A percentile compares a stretch with the other conserved stretches of the same genome.
Conservation (phyloP, 2,888 invertebrate genomes). For the Gari tellinella region DNA sequence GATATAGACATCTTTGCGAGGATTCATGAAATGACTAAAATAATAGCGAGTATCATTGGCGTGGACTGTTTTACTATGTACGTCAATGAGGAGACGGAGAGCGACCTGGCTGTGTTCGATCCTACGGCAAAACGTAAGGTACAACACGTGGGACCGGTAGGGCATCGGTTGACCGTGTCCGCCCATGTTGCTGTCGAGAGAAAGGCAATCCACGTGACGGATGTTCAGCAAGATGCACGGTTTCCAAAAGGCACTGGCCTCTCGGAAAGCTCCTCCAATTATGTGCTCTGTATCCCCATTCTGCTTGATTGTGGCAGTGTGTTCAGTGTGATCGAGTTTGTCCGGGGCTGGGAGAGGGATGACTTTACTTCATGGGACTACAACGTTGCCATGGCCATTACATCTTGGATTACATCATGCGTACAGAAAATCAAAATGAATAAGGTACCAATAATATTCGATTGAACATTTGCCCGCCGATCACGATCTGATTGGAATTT, state of each 20-base stretch:
- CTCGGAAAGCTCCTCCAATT: slow-evolving; percentile 48
- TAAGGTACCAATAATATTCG: slow-evolving; percentile 25
- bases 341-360: slow-evolving; percentile 58
- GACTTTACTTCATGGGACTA: slow-evolving; percentile 49
- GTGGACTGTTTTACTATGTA: slow-evolving; percentile 60
- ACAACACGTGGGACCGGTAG: slow-evolving; percentile 60
- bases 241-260: slow-evolving; percentile 66
- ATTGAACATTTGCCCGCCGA: not conserved
- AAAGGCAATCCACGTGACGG: slow-evolving; percentile 50
- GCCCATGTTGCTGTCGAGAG: slow-evolving; percentile 63
- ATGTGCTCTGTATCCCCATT: slow-evolving; percentile 65
- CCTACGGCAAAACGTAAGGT: slow-evolving; percentile 22
- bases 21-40: slow-evolving; percentile 46
- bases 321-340: slow-evolving; percentile 62
- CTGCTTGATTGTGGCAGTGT: slow-evolving; percentile 60
- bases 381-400: slow-evolving; percentile 58
- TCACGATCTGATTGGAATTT: no score
- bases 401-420: slow-evolving; percentile 66
- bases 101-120: slow-evolving; percentile 51
- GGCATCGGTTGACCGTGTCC: slow-evolving; percentile 62
- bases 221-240: slow-evolving; percentile 61
- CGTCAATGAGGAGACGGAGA: slow-evolving; percentile 54
- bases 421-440: slow-evolving; percentile 63
- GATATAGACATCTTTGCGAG: slow-evolving; percentile 43
- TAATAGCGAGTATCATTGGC: slow-evolving; percentile 48